These are phyloP conservation scores for Diachasma alloeum DNA, from an alignment of 1,140 invertebrate genomes.

Conservation along the genomic window DNA sequence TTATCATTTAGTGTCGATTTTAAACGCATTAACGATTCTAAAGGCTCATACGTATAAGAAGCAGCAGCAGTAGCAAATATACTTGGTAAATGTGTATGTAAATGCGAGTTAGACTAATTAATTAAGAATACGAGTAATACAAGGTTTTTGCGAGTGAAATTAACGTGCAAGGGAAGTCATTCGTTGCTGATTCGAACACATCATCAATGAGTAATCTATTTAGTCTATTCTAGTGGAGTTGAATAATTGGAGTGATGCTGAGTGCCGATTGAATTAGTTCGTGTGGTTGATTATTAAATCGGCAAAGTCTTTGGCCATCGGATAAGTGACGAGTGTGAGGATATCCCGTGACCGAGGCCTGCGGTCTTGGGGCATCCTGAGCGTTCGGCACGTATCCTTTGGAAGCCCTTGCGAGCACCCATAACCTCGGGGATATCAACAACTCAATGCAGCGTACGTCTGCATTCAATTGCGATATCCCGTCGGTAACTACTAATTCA, in stretches of 20 bases:
- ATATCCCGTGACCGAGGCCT: constrained; percentile 61
- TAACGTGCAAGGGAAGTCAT: constrained; percentile 2
- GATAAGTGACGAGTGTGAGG: constrained; percentile 41
- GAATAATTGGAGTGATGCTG: too few relatives aligned
- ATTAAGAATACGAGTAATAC: constrained; percentile 40
- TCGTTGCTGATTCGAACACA: constrained; percentile 15
- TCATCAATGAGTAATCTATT: neutral
- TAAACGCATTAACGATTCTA: constrained; percentile 35
- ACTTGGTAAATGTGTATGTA: constrained; percentile 25
- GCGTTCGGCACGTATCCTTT: constrained; percentile 38
- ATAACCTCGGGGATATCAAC: constrained; percentile 8
- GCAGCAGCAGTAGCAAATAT: constrained; percentile 49
- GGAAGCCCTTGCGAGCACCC: constrained; percentile 14
- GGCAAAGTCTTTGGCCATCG: neutral
- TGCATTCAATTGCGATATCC: constrained; percentile 35
- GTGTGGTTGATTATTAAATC: neutral
- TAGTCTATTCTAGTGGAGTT: neutral
- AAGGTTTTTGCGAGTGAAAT: constrained; percentile 43
- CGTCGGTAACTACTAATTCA: neutral
- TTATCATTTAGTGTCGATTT: constrained; percentile 15
- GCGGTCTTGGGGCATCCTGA: constrained; percentile 55
- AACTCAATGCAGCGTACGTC: constrained; percentile 55
- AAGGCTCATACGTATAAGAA: constrained; percentile 56
- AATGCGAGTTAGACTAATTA: constrained; percentile 20
- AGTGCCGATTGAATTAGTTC: neutral